Evolutionary conservation across 2,888 invertebrate genomes (phyloP).

Genomic region (Vannuccia rotundouncinata): DNA sequence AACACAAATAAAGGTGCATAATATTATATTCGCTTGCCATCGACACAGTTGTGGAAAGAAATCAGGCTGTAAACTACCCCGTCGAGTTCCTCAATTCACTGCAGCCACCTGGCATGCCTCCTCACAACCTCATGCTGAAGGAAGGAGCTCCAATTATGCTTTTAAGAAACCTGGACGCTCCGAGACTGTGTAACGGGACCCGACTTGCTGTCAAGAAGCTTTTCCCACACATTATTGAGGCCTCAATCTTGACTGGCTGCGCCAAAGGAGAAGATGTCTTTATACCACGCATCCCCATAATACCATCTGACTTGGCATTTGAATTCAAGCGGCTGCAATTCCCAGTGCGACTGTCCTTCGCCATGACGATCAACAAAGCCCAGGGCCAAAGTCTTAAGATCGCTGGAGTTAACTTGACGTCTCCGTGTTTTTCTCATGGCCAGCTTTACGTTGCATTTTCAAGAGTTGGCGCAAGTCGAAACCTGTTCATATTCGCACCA

Average conservation of each 20-base stretch:
- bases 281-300: constrained; percentile 33
- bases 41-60: constrained; percentile 27
- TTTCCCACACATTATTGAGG: constrained; percentile 33
- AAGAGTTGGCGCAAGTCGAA: constrained; percentile 28
- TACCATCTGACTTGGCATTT: constrained; percentile 28
- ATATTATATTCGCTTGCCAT: constrained; percentile 2
- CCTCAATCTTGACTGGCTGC: constrained; percentile 37
- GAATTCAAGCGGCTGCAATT: constrained; percentile 38
- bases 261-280: constrained; percentile 37
- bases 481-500: constrained; percentile 31
- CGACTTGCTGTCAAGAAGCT: constrained; percentile 36
- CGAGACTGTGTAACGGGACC: constrained; percentile 42
- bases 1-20: background rate
- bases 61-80: constrained; percentile 40
- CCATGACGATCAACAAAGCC: constrained; percentile 40
- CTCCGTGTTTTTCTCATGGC: constrained; percentile 38
- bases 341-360: constrained; percentile 36
- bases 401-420: constrained; percentile 36
- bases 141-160: constrained; percentile 39
- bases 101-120: constrained; percentile 40
- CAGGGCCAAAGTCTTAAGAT: constrained; percentile 40
- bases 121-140: constrained; percentile 40
- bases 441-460: constrained; percentile 40
- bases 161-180: constrained; percentile 40
- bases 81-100: constrained; percentile 41